Base-by-base conservation (phyloP, 2,113 vertebrate species). In the Cisticola juncidis region DNA sequence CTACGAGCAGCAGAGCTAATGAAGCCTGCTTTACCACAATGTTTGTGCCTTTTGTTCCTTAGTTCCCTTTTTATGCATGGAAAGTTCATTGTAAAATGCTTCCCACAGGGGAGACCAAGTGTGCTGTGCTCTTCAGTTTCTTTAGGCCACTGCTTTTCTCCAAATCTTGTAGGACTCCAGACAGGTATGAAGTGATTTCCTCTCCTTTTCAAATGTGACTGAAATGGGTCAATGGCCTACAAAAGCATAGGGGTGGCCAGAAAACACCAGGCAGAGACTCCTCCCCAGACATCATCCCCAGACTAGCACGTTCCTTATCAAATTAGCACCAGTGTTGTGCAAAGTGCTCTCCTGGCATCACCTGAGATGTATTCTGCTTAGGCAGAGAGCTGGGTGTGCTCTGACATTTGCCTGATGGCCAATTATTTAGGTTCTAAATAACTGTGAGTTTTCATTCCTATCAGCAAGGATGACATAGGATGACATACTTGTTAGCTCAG, bases 281-380 rank as follows among this genome's bases (percentile, higher is more conserved):
- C 40, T 35, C 9, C 24, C 33, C 60, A 77, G 76, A 33, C 0
- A 1, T 65, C 7, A 33, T 20, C 14, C 24, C n/a, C 73, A 78
- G 77, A 40, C 0, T 0, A 61, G 17, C 13, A 31, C 0, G 0
- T 35, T 93, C 45, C 15, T 71, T n/a, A 8, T 21, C 69, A 35
- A 71, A 66, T 54, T 14, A 78, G 12, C 1, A 1, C 56, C 48
- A 3, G 12, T 44, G n/a, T 12, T 68, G n/a, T 82, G 45, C 19
- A 28, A 91, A 91, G 21, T 23, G 29, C 19, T 57, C 29, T 58
- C 38, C 51, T 78, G 64, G 35, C 33, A 68, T 62, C 58, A 64
- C 31, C 40, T 56, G 33, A 80, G 45, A 14, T 29, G 14, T 48
- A 36, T 84, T 50, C 8, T 21, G 33, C 47, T 81, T n/a, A 25